Percentiles rank a stretch among this genome's conserved stretches.
phyloP scores from a whole-genome alignment of 1,140 invertebrate genomes.

The Camponotus floridanus region DNA sequence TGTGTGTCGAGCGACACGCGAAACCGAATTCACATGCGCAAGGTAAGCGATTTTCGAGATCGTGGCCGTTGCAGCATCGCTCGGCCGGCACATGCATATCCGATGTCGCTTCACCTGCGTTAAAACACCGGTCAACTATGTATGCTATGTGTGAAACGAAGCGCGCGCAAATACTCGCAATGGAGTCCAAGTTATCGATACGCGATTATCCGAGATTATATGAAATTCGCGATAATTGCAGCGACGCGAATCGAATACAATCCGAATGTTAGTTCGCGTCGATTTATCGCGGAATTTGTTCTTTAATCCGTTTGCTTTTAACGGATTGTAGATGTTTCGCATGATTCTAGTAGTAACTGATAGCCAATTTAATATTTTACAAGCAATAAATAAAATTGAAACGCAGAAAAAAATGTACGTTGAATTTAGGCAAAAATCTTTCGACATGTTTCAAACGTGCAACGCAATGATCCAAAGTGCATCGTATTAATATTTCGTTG shows the following conservation, averaged over 20 bases:
- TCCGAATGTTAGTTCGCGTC: not conserved
- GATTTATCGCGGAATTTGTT: conserved; percentile 3
- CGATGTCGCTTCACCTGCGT: conserved; percentile 16
- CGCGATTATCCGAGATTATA: conserved; percentile 30
- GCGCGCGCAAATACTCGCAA: not conserved
- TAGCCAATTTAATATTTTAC: conserved; percentile 4
- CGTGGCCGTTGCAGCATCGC: not conserved
- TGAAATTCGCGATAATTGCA: conserved; percentile 44
- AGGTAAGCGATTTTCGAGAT: conserved; percentile 48
- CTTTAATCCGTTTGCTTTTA: conserved; percentile 42
- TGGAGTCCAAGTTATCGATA: conserved; percentile 25
- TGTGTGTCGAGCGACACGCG: not conserved
- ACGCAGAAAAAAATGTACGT: not conserved
- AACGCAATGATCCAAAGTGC: not conserved
- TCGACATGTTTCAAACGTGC: not conserved
- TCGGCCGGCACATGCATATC: not conserved
- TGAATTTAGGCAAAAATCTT: not conserved
- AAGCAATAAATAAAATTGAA: not conserved
- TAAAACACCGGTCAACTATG: conserved; percentile 16
- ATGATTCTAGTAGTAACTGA: not conserved
- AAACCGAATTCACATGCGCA: conserved; percentile 29
- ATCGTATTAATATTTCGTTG: conserved; percentile 32
- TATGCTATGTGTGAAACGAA: conserved; percentile 6
- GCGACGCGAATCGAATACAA: not conserved
- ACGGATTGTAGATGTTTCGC: not conserved